Evolutionary conservation across 2,888 invertebrate genomes (phyloP), one percentile per base, ranked within the genome.

Genomic region (Drosophila nr. perissopoda): DNA sequence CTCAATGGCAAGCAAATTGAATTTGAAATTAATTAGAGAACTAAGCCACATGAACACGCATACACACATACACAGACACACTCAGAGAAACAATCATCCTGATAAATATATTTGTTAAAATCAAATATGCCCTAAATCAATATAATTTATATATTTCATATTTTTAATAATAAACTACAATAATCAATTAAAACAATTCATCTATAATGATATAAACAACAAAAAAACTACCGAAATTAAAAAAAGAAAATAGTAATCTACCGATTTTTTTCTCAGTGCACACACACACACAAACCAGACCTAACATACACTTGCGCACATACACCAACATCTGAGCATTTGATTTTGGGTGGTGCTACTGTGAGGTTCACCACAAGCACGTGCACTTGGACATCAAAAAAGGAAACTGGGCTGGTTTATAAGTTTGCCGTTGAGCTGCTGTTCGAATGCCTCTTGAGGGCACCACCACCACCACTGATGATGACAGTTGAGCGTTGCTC

Each of bases 21-120:
- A 89, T 84, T 84, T 79, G 74, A 88, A 88, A 79, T 86, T 88
- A 89, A 89, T 88, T 89, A 88, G 72, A 80, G 77, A 61, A 65
- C 59, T 81, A 85, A 85, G 77, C 81, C 78, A 42, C 65, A 58
- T 33, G 54, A 18, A 61, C 53, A 60, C 31, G 54, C 70, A 62
- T 18, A 38, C 48, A 60, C 69, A 51, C 40, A 56, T 52, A 56
- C 40, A 31, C 18, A 54, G 21, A 27, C 13, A 56, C 38, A 33
- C 46, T 25, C 8, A 46, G 46, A 46, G 25, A 46, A 46, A 46
- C 4, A 7, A 46, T 21, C 13, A 7, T 0, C 1, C 42, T 46
- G 3, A 7, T 42, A 42, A 42, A 46, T 46, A 46, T 7, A 13
- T n/a, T 38, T 38, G 38, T n/a, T 4, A n/a, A n/a, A 40, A n/a